Conservation (phyloP, 2,113 vertebrate species). For the Neogale vison region DNA sequence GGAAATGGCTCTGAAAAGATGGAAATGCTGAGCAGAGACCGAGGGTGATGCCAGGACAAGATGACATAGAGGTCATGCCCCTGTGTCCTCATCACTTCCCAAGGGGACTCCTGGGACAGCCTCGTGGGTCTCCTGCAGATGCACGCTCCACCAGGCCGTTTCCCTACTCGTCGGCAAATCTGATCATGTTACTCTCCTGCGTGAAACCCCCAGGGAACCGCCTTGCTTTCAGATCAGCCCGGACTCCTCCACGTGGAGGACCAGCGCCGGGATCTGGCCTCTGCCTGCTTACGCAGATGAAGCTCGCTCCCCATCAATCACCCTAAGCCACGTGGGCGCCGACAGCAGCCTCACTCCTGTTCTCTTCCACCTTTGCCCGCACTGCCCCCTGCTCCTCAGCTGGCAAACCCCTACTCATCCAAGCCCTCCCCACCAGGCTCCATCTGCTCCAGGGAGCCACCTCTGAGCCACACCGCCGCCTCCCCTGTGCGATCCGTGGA, state of each 20-base stretch:
- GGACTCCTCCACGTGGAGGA: neutral
- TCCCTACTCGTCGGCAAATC: neutral
- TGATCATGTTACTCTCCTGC: neutral
- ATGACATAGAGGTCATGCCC: neutral
- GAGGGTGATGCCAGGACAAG: slow-evolving; percentile 18
- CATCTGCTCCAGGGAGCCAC: neutral
- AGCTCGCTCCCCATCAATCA: neutral
- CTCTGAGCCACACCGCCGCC: neutral
- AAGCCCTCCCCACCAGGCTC: neutral
- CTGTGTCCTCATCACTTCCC: neutral
- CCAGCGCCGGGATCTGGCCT: rapidly evolving
- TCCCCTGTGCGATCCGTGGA: neutral
- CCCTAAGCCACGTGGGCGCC: neutral
- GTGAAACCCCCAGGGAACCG: neutral
- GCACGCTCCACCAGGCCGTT: rapidly evolving
- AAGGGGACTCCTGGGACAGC: neutral
- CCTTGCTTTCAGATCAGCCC: neutral
- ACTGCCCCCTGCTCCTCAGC: neutral
- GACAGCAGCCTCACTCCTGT: neutral
- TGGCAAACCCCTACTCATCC: neutral
- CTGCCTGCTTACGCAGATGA: neutral
- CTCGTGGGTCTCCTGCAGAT: neutral
- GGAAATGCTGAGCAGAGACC: neutral
- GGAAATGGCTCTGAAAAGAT: neutral
- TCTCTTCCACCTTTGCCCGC: neutral